phyloP scores from a whole-genome alignment of 2,113 vertebrate species.

The Copsychus sechellarum region DNA sequence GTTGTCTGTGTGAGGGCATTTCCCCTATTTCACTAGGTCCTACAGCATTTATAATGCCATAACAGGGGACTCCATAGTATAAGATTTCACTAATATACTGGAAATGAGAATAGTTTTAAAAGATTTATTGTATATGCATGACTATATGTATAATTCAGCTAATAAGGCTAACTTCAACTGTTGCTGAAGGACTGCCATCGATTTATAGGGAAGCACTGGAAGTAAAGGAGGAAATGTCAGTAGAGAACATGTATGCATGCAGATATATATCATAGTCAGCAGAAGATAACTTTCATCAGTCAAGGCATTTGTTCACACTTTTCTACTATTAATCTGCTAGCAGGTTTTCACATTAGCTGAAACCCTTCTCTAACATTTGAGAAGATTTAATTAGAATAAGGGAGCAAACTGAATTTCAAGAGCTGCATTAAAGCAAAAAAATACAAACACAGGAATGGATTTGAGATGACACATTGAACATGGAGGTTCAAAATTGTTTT shows the following conservation, averaged over 20 bases:
- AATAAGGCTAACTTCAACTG: background rate
- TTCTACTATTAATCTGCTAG: background rate
- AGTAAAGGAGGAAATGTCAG: background rate
- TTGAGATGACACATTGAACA: background rate
- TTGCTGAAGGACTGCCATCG: background rate
- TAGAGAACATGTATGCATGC: background rate
- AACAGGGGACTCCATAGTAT: background rate
- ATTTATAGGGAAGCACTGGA: background rate
- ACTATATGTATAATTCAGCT: background rate
- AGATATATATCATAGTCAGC: background rate
- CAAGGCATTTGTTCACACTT: slow-evolving; percentile 7
- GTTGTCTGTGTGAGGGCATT: background rate
- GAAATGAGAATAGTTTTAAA: background rate
- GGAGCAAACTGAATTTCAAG: slow-evolving; percentile 8
- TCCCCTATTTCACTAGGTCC: background rate
- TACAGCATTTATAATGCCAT: background rate
- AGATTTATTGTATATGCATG: background rate
- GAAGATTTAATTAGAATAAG: background rate
- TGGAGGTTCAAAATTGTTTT: background rate
- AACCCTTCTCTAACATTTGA: background rate
- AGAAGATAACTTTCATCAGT: background rate
- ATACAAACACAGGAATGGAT: background rate
- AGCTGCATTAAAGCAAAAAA: background rate
- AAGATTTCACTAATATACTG: background rate
- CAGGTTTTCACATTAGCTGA: background rate